These are phyloP conservation scores for Monopis laevigella DNA, from an alignment of 2,888 invertebrate species.

Conservation along the genomic window DNA sequence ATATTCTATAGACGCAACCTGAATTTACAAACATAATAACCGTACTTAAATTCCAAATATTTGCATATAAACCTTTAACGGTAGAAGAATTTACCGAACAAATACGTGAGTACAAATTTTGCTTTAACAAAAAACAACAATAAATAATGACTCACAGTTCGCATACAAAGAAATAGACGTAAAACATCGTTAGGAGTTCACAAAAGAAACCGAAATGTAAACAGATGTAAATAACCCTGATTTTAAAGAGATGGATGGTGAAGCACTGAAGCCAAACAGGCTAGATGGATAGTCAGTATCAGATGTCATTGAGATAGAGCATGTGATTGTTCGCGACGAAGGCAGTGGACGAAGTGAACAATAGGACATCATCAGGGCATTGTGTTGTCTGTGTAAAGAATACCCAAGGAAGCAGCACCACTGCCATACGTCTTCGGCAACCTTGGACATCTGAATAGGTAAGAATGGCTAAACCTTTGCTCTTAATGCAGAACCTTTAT, in stretches of 20 bases:
- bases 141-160: not conserved
- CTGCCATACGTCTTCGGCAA: constrained; percentile 34
- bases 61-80: constrained; percentile 6
- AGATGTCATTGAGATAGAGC: constrained; percentile 59
- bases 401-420: constrained; percentile 42
- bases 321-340: constrained; percentile 31
- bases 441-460: constrained; percentile 51
- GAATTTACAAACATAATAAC: constrained; percentile 9
- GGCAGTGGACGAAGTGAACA: constrained; percentile 31
- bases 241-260: not conserved
- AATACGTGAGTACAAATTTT: not conserved
- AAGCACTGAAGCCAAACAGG: constrained; percentile 15
- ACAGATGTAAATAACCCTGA: constrained; percentile 2
- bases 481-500: too few species aligned
- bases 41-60: constrained; percentile 6
- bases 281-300: constrained; percentile 34
- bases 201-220: too few species aligned
- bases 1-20: constrained; percentile 2
- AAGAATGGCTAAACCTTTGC: constrained; percentile 14
- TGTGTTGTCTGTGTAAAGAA: constrained; percentile 55
- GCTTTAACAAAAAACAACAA: not conserved
- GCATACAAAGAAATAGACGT: not conserved
- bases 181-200: too few species aligned
- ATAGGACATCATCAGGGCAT: constrained; percentile 39
- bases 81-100: constrained; percentile 5